Conservation (phyloP, 2,113 vertebrate genomes). For the Fulmarus glacialis region DNA sequence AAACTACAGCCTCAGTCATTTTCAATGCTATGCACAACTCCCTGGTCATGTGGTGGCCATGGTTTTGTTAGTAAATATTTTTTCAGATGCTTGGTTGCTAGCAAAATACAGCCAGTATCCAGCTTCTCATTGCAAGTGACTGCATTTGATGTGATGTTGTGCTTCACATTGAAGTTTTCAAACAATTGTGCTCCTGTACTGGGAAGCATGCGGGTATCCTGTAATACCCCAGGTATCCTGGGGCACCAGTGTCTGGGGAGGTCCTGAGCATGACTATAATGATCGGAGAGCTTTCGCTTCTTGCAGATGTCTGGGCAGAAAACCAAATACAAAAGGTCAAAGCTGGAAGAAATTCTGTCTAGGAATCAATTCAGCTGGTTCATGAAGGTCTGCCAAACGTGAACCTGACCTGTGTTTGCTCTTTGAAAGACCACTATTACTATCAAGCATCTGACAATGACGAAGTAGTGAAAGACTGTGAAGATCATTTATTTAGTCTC, state of each 20-base stretch:
- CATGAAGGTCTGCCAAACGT: neutral
- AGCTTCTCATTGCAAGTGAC: neutral
- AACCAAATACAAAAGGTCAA: neutral
- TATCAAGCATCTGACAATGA: neutral
- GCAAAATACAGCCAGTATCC: neutral
- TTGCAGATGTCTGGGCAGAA: neutral
- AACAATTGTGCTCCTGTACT: neutral
- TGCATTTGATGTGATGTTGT: neutral
- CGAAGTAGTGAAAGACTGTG: neutral
- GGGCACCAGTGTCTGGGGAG: neutral
- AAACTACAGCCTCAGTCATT: neutral
- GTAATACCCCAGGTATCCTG: neutral
- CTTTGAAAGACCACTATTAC: neutral
- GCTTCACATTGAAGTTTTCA: neutral
- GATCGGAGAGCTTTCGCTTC: neutral
- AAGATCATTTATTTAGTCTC: neutral
- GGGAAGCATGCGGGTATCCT: neutral
- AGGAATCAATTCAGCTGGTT: neutral
- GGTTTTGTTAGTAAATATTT: neutral
- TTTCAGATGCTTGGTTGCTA: neutral
- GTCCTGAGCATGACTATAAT: neutral
- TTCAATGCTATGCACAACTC: neutral
- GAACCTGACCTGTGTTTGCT: neutral
- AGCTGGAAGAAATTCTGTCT: neutral
- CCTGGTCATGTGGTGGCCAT: neutral